phyloP scores from a whole-genome alignment of 2,113 vertebrate genomes.

The Oncorhynchus masou region DNA sequence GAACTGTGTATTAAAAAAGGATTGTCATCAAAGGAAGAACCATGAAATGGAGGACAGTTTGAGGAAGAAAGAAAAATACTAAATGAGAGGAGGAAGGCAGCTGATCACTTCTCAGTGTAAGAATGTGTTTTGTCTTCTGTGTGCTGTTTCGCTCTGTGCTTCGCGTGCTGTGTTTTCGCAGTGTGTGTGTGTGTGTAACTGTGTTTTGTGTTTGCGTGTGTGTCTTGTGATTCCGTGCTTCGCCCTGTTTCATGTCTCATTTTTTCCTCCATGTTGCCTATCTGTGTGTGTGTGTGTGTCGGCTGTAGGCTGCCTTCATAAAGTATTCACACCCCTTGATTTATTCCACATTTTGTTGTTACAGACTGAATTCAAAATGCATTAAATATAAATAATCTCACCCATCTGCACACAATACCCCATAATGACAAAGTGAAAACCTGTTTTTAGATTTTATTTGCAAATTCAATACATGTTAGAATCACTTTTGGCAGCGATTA shows the following conservation, averaged over 20 bases:
- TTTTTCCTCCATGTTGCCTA: slow-evolving; percentile 18
- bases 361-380: too few relatives aligned
- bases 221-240: slow-evolving; percentile 42
- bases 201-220: background rate
- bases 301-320: background rate
- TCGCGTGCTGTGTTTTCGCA: background rate
- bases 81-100: slow-evolving; percentile 54
- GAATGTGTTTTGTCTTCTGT: slow-evolving; percentile 59
- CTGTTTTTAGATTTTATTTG: too few relatives aligned
- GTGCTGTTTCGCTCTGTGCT: slow-evolving; percentile 9
- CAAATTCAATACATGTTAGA: too few relatives aligned
- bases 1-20: slow-evolving; percentile 55
- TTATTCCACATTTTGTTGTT: too few relatives aligned
- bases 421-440: too few relatives aligned
- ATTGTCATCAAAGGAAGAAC: slow-evolving; percentile 65
- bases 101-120: slow-evolving; percentile 75
- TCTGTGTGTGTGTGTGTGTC: slow-evolving; percentile 11
- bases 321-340: too few relatives aligned
- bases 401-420: too few relatives aligned
- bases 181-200: slow-evolving; percentile 30
- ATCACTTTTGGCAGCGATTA: too few relatives aligned
- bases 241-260: slow-evolving; percentile 35
- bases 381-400: too few relatives aligned
- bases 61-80: slow-evolving; percentile 61
- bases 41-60: slow-evolving; percentile 66